phyloP scores from a whole-genome alignment of 2,888 invertebrate species.

The Sinodicranocentrus sp. region DNA sequence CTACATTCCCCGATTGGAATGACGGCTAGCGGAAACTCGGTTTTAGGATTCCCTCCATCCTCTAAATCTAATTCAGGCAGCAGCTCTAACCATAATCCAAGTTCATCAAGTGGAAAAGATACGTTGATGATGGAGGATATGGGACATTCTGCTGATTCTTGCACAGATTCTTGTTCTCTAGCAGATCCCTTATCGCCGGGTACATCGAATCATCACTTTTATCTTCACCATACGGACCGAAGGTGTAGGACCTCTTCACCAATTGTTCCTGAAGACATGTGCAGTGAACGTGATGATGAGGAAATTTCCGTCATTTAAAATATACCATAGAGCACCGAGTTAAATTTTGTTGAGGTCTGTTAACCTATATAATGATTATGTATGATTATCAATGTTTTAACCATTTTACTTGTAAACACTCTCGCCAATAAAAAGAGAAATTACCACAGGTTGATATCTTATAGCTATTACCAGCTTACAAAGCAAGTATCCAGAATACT shows the following conservation, averaged over 20 bases:
- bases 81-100: slow-evolving; percentile 38
- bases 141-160: slow-evolving; percentile 59
- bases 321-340: too few relatives aligned
- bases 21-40: slow-evolving; percentile 36
- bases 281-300: slow-evolving; percentile 72
- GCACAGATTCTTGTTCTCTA: too few relatives aligned
- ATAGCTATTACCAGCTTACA: too few relatives aligned
- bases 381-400: too few relatives aligned
- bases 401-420: too few relatives aligned
- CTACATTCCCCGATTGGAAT: slow-evolving; percentile 79
- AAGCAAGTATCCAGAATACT: too few relatives aligned
- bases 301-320: slow-evolving; percentile 74
- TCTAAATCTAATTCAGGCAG: slow-evolving; percentile 33
- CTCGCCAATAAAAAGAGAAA: too few relatives aligned
- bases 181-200: slow-evolving; percentile 58
- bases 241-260: slow-evolving; percentile 47
- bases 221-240: slow-evolving; percentile 33
- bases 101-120: slow-evolving; percentile 3
- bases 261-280: slow-evolving; percentile 63
- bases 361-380: too few relatives aligned
- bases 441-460: too few relatives aligned
- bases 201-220: slow-evolving; percentile 48
- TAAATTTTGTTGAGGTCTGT: too few relatives aligned
- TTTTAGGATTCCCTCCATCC: slow-evolving; percentile 52
- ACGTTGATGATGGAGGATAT: slow-evolving; percentile 48